phyloP scores from a whole-genome alignment of 1,140 invertebrate species.

The Nomia melanderi region DNA sequence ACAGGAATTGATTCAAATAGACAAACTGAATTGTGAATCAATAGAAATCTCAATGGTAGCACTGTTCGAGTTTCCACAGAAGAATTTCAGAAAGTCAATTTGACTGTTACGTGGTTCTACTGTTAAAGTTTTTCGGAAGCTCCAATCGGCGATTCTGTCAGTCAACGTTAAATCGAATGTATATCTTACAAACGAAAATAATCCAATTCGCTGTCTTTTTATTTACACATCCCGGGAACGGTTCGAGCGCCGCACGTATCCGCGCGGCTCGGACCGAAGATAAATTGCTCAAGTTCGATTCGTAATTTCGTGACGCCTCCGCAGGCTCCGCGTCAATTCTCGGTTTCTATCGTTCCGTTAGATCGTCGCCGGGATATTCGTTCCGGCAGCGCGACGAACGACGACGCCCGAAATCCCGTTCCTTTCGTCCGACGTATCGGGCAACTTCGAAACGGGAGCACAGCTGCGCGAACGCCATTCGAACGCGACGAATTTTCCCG shows the following conservation, averaged over 20 bases:
- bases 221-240: no score
- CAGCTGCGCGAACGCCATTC: neutral
- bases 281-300: constrained; percentile 46
- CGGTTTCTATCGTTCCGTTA: neutral
- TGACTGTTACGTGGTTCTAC: no score
- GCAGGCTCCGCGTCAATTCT: neutral
- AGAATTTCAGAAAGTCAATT: no score
- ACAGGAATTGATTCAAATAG: no score
- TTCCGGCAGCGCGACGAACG: neutral
- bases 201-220: no score
- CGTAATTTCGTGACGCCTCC: constrained; percentile 25
- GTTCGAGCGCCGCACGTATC: constrained; percentile 16
- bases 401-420: neutral
- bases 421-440: neutral
- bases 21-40: no score
- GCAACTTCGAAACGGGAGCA: neutral
- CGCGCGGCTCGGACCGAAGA: constrained; percentile 22
- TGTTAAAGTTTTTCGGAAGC: no score
- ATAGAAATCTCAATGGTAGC: no score
- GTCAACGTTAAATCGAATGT: no score
- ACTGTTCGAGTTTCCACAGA: no score
- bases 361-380: neutral
- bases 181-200: no score
- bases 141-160: no score
- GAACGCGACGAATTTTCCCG: neutral